A percentile compares a stretch with the other conserved stretches of the same genome.
Conservation (phyloP, 2,888 invertebrate species). For the Limnephilus auricula region DNA sequence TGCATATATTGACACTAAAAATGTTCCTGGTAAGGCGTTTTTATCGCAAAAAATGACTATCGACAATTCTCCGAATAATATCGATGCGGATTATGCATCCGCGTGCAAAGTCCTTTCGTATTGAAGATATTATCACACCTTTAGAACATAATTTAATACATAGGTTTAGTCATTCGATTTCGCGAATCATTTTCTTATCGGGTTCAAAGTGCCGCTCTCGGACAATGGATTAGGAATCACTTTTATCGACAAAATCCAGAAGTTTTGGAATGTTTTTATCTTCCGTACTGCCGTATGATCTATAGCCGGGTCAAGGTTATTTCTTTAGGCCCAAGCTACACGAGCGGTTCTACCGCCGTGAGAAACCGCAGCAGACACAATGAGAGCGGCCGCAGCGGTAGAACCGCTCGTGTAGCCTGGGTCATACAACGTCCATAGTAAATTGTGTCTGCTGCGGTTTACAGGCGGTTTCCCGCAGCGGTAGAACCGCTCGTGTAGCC, state of each 20-base stretch:
- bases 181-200: neutral
- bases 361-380: too few relatives aligned
- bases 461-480: too few relatives aligned
- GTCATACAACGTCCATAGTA: too few relatives aligned
- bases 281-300: too few relatives aligned
- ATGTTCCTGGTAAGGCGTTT: neutral
- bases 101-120: neutral
- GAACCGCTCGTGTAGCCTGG: too few relatives aligned
- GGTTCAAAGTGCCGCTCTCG: neutral
- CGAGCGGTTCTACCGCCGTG: too few relatives aligned
- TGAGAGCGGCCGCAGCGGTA: too few relatives aligned
- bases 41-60: neutral
- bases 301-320: too few relatives aligned
- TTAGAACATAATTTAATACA: neutral
- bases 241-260: neutral
- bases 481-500: too few relatives aligned
- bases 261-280: neutral
- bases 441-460: too few relatives aligned
- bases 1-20: neutral
- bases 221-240: neutral
- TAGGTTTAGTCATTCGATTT: neutral
- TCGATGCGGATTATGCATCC: neutral
- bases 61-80: neutral
- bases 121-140: neutral
- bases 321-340: too few relatives aligned